Evolutionary conservation across 2,888 invertebrate genomes (phyloP), one percentile per base, ranked within the genome.

Genomic region (Drosophila mercatorum): DNA sequence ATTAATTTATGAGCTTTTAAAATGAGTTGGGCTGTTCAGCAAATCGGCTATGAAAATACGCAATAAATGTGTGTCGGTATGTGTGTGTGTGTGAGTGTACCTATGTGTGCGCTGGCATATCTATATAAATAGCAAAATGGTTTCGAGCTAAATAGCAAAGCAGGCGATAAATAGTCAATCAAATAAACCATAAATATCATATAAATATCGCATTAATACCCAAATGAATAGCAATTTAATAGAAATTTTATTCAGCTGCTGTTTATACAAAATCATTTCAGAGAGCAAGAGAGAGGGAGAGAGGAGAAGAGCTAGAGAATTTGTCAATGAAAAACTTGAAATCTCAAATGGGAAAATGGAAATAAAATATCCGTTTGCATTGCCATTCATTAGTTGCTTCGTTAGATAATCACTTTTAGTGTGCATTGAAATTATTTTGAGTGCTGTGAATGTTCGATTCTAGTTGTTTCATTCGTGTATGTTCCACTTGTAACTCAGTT

Each of bases 1-100:
- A 84, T 84, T 84, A 86, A 84, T 84, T 86, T 86, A 86, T 83
- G 75, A 52, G 72, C 81, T 80, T 83, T 83, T 83, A 81, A 83
- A 83, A 81, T 72, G 81, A 83, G 81, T 64, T 66, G 52, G 62
- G 64, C 59, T 52, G 34, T 31, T 59, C 78, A 67, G 61, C 78
- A 77, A 78, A 78, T 73, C 56, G 76, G 77, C 79, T 81, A 74
- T 81, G 72, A 76, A 78, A 80, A 71, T 76, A 65, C 56, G 71
- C 72, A 64, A 78, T 82, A 74, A 84, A 68, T 65, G 64, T 67
- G 17, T n/a, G n/a, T n/a, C n/a, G n/a, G 17, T 7, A 5, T 12
- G 22, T 11, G 22, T 12, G 17, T 10, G 26, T 7, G 53, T n/a
- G 40, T 8, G n/a, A 10, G 38, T 17, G 40, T 10, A 22, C 14